Base-by-base conservation (phyloP, 2,797 vertebrate species). In the Sandelia bainsii region DNA sequence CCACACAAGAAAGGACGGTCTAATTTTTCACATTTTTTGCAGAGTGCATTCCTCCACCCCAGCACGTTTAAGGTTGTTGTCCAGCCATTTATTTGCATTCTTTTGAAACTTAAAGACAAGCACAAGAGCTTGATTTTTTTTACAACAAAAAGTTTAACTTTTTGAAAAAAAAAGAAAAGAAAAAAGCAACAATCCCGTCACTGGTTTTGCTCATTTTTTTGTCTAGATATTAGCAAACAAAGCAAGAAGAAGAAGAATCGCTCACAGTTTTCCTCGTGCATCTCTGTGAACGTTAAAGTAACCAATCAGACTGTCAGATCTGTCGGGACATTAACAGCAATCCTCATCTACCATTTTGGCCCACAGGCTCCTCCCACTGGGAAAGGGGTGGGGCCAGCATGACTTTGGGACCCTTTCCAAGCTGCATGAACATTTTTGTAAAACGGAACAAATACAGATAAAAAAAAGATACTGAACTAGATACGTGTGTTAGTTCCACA, bases 401-500 rank as follows among this genome's bases (percentile, higher is more conserved):
- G 97, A 96, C 95, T 95, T 83, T 93, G 95, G 94, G 96, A 95
- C 77, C 92, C 91, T 93, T 96, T 97, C 95, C 94, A 92, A 96
- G 96, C 96, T 96, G 98, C 98, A 99, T 99, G 98, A 96, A 96
- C 91, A 86, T 46, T 89, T 88, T 86, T 90, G 91, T 96, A 95
- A 95, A 96, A 95, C 81, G 92, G 93, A 89, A 85, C 86, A 72
- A 71, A 88, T 91, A 77, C 79, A 82, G 75, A 79, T 74, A 86
- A 93, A 68, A 80, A 83, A 92, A 92, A 94, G 92, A 95, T 94
- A 95, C 94, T 94, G 96, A 97, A 87, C 93, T 96, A 95, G 90
- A 96, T 95, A 94, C 80, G 81, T 96, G 95, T 96, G 96, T 98
- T 97, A 96, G 96, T 95, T 97, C 95, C 96, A 96, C 96, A 95